phyloP scores from a whole-genome alignment of 2,888 invertebrate species.

The Chorisops tibialis region DNA sequence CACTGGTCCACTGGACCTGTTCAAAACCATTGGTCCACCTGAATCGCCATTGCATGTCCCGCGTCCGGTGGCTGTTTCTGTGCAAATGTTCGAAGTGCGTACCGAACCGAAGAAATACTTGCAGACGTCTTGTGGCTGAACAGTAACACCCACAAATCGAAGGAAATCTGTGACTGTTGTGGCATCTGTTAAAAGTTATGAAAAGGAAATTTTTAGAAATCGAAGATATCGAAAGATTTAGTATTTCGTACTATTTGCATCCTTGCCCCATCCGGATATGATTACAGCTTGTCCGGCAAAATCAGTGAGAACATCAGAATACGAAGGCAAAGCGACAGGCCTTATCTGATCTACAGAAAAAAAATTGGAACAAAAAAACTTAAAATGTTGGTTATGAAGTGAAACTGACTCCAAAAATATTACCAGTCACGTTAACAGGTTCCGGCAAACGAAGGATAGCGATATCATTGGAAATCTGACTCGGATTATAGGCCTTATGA shows the following conservation, averaged over 20 bases:
- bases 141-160: not conserved
- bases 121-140: not conserved
- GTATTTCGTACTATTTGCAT: constrained; percentile 6
- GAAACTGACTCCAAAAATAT: constrained; percentile 21
- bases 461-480: constrained; percentile 47
- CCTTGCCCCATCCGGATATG: constrained; percentile 55
- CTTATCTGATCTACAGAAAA: constrained; percentile 48
- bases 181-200: not conserved
- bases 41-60: constrained; percentile 55
- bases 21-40: constrained; percentile 43
- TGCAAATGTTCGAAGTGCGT: constrained; percentile 15
- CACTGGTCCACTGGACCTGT: constrained; percentile 34
- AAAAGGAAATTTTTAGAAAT: not conserved
- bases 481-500: constrained; percentile 49
- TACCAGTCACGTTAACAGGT: constrained; percentile 45
- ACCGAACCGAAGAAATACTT: not conserved
- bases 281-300: constrained; percentile 48
- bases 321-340: constrained; percentile 48
- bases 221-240: not conserved
- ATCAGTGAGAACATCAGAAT: constrained; percentile 42
- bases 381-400: not conserved
- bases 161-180: constrained; percentile 5
- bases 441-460: constrained; percentile 46
- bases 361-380: too few species aligned
- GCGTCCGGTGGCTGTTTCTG: constrained; percentile 38